Evolutionary conservation across 2,888 invertebrate species (phyloP).

Genomic region (Diadegma fenestrale): DNA sequence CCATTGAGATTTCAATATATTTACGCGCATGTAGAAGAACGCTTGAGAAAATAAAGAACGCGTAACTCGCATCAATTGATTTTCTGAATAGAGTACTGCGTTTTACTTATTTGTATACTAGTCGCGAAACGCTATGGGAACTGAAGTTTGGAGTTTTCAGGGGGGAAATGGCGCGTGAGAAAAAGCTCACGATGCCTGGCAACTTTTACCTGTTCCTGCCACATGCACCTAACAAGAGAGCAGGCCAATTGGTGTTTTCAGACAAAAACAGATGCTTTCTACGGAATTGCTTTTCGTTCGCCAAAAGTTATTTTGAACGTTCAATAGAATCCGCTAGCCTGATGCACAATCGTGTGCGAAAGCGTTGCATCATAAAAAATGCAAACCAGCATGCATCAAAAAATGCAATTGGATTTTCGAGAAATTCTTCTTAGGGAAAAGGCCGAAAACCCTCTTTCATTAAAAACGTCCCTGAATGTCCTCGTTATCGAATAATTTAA

Average conservation of each 20-base stretch:
- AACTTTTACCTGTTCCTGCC: background rate
- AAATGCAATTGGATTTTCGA: background rate
- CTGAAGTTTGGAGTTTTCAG: background rate
- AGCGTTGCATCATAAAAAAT: background rate
- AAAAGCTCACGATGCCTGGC: too few species aligned
- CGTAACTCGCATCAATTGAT: background rate
- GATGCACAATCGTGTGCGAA: background rate
- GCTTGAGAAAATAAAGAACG: background rate
- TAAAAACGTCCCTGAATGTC: background rate
- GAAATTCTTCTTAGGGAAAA: background rate
- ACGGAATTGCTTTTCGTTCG: background rate
- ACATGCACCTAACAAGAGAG: background rate
- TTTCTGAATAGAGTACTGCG: background rate
- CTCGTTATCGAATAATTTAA: background rate
- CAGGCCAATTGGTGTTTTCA: background rate
- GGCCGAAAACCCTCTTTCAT: background rate
- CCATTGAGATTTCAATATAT: constrained; percentile 7
- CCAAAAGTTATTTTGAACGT: background rate
- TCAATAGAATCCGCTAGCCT: background rate
- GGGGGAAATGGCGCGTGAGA: background rate
- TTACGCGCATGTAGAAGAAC: background rate
- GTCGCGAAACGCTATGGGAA: background rate
- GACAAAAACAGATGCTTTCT: background rate
- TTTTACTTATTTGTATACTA: too few species aligned
- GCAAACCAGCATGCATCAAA: background rate